Evolutionary conservation across 2,113 vertebrate species (phyloP).

Genomic region (Thamnaconus septentrionalis): DNA sequence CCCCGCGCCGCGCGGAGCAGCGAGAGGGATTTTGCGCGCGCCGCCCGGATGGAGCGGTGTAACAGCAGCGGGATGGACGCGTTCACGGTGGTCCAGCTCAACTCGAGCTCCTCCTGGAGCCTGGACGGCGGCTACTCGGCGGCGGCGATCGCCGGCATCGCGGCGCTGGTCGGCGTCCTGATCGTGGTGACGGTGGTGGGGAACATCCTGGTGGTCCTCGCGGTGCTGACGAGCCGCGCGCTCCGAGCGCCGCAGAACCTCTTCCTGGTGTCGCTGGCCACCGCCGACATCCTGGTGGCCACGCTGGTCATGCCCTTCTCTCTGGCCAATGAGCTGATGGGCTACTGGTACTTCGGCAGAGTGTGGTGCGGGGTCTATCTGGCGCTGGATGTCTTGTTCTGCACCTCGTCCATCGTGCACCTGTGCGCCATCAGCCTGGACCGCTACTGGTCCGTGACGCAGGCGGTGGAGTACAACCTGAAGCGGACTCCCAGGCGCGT

Average conservation of each 20-base stretch:
- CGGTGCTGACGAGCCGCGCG: slow-evolving; percentile 88
- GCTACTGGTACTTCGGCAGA: slow-evolving; percentile 92
- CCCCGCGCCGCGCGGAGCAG: background rate
- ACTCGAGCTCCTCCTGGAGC: slow-evolving; percentile 60
- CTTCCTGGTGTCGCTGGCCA: slow-evolving; percentile 91
- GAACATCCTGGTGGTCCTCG: slow-evolving; percentile 91
- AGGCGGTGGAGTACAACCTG: slow-evolving; percentile 92
- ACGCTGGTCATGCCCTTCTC: slow-evolving; percentile 95
- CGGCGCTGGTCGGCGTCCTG: slow-evolving; percentile 84
- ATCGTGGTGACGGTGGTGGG: slow-evolving; percentile 90
- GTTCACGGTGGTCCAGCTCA: slow-evolving; percentile 72
- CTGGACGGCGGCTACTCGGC: slow-evolving; percentile 80
- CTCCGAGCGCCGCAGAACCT: slow-evolving; percentile 92
- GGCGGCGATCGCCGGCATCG: slow-evolving; percentile 80
- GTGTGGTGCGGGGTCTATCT: slow-evolving; percentile 92
- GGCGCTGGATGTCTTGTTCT: slow-evolving; percentile 91
- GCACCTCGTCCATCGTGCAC: slow-evolving; percentile 93
- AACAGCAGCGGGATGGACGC: slow-evolving; percentile 72
- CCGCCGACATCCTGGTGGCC: slow-evolving; percentile 93
- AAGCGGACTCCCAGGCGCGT: slow-evolving; percentile 88
- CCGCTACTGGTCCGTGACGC: slow-evolving; percentile 94
- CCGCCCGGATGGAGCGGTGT: slow-evolving; percentile 71
- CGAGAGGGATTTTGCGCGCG: background rate
- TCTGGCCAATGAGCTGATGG: slow-evolving; percentile 93
- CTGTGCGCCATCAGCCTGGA: slow-evolving; percentile 95